Evolutionary conservation across 2,797 vertebrate genomes (phyloP).

Genomic region (Gastrophryne carolinensis): DNA sequence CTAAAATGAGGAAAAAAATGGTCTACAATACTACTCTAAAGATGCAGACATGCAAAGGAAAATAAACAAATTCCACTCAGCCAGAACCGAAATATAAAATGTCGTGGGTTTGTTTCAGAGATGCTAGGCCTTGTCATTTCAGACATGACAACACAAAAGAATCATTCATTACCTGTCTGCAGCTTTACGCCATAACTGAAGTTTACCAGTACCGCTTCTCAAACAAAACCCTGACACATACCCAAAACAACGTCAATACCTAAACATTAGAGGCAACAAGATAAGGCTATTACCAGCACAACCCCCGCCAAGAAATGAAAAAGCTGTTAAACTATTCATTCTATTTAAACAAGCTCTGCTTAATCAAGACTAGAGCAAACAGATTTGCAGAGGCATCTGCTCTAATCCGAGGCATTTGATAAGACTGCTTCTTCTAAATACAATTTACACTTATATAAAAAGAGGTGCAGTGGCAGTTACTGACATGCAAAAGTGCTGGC

Average conservation of each 20-base stretch:
- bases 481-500: conserved; percentile 23
- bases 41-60: no score
- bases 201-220: background rate
- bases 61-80: no score
- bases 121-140: background rate
- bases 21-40: no score
- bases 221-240: background rate
- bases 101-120: background rate
- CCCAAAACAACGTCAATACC: background rate
- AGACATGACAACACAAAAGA: background rate
- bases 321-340: background rate
- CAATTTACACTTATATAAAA: conserved; percentile 13
- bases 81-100: no score
- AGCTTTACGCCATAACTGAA: background rate
- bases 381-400: background rate
- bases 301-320: background rate
- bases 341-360: conserved; percentile 3
- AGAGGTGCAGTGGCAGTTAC: background rate
- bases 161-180: background rate
- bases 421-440: background rate
- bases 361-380: conserved; percentile 20
- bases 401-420: background rate
- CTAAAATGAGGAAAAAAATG: no score
- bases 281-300: background rate
- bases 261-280: background rate